Evolutionary conservation across 2,113 vertebrate species (phyloP), one percentile per base, ranked within the genome.

Genomic region (Lipotes vexillifer): DNA sequence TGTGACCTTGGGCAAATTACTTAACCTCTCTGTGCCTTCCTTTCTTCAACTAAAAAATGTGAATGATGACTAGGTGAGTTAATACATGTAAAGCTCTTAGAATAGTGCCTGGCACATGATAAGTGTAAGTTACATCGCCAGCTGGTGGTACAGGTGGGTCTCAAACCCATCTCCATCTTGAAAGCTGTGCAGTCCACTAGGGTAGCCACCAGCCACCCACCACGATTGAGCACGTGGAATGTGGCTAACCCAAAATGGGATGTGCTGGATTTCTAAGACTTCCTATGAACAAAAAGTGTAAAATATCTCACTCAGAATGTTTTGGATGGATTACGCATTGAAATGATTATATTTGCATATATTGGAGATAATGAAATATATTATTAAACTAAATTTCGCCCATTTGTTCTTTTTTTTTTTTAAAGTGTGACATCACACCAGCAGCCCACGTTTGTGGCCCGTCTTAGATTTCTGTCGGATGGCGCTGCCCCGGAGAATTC

Each of bases 61-160:
- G 27, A 10, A 8, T 44, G n/a, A 5, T 15, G 65, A 68, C 8
- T 2, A 27, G 81, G 17, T 31, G 49, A 38, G 52, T 12, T 46
- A 23, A 7, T 3, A 11, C 23, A 2, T 1, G 13, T 3, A 4
- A 17, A 27, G 61, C 6, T 41, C 81, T 77, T 21, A 21, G 36
- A 31, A 14, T 3, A 57, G 66, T 0, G 0, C 41, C 80, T 20
- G 41, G 55, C 9, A 1, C 2, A 0, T 20, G 1, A 0, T 3
- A 0, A 23, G 12, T 0, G 7, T 38, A 20, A n/a, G 86, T 6
- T n/a, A 21, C 65, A 7, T 0, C 1, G 49, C 33, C 44, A 2
- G 18, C 11, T 8, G 31, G 72, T 0, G 2, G 12, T 0, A 8
- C 6, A 8, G 38, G 36, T 15, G 0, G 78, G 29, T 13, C 81